Conservation (phyloP, 2,888 invertebrate genomes). For the Drosophila trichaetosa region DNA sequence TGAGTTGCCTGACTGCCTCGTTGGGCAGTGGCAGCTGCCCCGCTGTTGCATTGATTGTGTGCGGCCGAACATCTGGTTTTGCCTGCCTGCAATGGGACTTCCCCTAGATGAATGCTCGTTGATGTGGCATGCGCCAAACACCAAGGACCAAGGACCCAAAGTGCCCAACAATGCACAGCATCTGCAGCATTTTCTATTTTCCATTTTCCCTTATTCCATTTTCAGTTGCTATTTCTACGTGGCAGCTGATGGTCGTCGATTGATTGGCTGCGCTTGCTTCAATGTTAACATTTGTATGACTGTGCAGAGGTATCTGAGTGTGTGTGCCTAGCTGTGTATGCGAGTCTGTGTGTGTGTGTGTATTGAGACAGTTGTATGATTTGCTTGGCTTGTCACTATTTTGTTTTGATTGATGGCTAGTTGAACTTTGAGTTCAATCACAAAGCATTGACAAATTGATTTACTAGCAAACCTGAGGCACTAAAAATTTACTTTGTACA, state of each 20-base stretch:
- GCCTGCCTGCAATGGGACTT: slow-evolving; percentile 32
- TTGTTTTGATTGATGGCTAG: slow-evolving; percentile 9
- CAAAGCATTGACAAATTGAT: not conserved
- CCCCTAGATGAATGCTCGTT: slow-evolving; percentile 28
- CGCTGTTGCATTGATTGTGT: slow-evolving; percentile 58
- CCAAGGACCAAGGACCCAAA: slow-evolving; percentile 9
- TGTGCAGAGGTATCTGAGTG: not conserved
- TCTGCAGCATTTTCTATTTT: slow-evolving; percentile 36
- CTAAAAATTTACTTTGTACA: not conserved
- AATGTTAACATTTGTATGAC: not conserved
- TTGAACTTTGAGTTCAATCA: not conserved
- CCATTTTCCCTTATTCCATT: slow-evolving; percentile 24
- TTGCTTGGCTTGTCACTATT: slow-evolving; percentile 10
- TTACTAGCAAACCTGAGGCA: not conserved
- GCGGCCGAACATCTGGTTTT: slow-evolving; percentile 53
- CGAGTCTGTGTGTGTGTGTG: slow-evolving; percentile 2
- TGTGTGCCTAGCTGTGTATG: not conserved
- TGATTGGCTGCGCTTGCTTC: slow-evolving; percentile 38
- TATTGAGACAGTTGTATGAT: slow-evolving; percentile 25
- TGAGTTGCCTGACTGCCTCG: slow-evolving; percentile 11
- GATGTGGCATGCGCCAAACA: slow-evolving; percentile 57
- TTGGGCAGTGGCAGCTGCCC: slow-evolving; percentile 37
- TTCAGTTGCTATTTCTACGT: slow-evolving; percentile 29
- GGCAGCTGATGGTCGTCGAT: slow-evolving; percentile 53
- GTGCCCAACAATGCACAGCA: slow-evolving; percentile 31